These are phyloP conservation scores for Papilio gigon DNA, from an alignment of 2,888 invertebrate species.

Conservation along the genomic window DNA sequence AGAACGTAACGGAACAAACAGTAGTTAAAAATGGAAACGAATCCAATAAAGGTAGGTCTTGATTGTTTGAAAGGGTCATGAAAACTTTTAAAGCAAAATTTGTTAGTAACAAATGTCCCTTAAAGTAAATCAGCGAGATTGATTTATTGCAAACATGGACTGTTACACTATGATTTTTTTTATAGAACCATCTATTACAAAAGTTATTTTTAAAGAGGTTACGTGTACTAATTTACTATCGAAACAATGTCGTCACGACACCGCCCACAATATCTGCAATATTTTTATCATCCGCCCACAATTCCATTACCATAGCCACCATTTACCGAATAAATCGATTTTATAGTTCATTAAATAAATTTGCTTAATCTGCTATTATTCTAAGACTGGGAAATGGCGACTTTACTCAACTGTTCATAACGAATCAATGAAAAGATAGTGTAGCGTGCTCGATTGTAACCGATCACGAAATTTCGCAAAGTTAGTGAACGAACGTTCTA, in stretches of 20 bases:
- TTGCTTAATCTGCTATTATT: constrained; percentile 25
- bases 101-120: not conserved
- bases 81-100: not conserved
- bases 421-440: constrained; percentile 27
- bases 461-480: constrained; percentile 28
- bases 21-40: not conserved
- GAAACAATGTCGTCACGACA: constrained; percentile 3
- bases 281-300: constrained; percentile 34
- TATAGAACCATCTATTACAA: not conserved
- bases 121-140: not conserved
- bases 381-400: constrained; percentile 12
- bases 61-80: constrained; percentile 1
- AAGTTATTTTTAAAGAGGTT: not conserved
- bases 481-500: constrained; percentile 2
- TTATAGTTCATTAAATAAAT: constrained; percentile 6
- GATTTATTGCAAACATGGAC: not conserved
- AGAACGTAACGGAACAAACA: not conserved
- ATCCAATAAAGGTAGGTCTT: constrained; percentile 1
- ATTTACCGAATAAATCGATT: constrained; percentile 27
- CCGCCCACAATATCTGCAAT: constrained; percentile 35
- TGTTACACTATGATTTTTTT: not conserved
- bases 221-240: constrained; percentile 2
- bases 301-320: constrained; percentile 1
- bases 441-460: constrained; percentile 21
- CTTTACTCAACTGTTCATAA: constrained; percentile 29